Evolutionary conservation across 2,113 vertebrate genomes (phyloP), one percentile per base, ranked within the genome.

Genomic region (Nymphicus hollandicus): DNA sequence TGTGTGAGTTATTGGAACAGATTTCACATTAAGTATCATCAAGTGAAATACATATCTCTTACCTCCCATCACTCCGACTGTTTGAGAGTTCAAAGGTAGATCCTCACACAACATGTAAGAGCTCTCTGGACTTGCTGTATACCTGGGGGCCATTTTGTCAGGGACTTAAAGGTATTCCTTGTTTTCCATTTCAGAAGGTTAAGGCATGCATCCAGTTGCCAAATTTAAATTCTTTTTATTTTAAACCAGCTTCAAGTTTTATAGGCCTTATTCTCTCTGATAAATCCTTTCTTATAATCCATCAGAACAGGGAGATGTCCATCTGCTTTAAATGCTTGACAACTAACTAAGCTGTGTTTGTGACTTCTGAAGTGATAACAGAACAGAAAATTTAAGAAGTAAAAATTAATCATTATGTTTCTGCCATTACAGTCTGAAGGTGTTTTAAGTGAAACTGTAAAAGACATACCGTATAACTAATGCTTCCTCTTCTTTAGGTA

Each of bases 131-230:
- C 90, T 86, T 73, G 44, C 41, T 73, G 6, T 23, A 13, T 46
- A 22, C 39, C 24, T 19, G 17, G 17, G 43, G 15, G 12, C 4
- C 25, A 60, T 92, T 72, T 93, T 90, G 80, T 79, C 69, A 92
- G 71, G n/a, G 52, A 60, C 96, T 97, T 96, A 52, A 91, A 79
- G 22, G 39, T 89, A 86, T 70, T 58, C 65, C 69, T 83, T 95
- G 81, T 53, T 97, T 97, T 95, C 96, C n/a, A 74, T 55, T 89
- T 91, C 46, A 78, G 27, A 93, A 96, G 53, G 74, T 94, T 91
- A 95, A 89, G 50, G 31, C 13, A 19, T 37, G 53, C 72, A 87
- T 90, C 39, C 60, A 29, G 11, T 81, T 47, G 43, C 41, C 52
- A 19, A 29, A 43, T 86, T 91, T 71, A 95, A 52, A 89, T 77